Conservation (phyloP, 2,797 vertebrate species). For the Tokudaia muenninki region DNA sequence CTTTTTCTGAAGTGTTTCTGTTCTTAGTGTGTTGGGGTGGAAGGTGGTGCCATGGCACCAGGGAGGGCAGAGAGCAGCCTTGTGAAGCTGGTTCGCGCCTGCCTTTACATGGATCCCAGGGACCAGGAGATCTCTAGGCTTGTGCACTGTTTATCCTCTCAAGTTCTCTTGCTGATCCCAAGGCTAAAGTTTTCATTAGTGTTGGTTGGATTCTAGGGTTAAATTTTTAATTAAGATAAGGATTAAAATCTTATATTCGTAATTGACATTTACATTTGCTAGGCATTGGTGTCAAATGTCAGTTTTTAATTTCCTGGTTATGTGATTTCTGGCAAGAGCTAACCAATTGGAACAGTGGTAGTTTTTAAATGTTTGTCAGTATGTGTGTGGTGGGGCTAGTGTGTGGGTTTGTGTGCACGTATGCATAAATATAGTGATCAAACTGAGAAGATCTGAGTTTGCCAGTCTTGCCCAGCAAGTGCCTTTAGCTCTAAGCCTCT, state of each 20-base stretch:
- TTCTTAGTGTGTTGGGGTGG: background rate
- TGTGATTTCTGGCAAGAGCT: constrained; percentile 54
- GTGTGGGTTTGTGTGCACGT: no score
- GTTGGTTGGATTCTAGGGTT: background rate
- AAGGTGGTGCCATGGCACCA: background rate
- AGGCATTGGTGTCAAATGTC: constrained; percentile 18
- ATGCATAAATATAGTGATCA: background rate
- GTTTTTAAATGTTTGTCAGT: background rate
- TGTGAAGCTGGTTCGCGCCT: no score
- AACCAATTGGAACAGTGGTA: background rate
- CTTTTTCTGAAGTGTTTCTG: background rate
- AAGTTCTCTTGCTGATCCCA: background rate
- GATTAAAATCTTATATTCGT: background rate
- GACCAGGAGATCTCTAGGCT: background rate
- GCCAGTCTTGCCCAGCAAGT: background rate
- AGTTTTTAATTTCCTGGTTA: constrained; percentile 32
- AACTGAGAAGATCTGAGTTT: background rate
- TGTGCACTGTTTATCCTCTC: background rate
- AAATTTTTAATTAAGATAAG: constrained; percentile 37
- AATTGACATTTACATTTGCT: constrained; percentile 64
- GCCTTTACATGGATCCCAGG: background rate
- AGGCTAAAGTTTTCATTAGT: background rate
- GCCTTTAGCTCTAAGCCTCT: background rate
- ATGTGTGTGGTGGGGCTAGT: background rate
- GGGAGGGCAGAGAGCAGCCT: background rate